Evolutionary conservation across 2,888 invertebrate species (phyloP).

Genomic region (Microctonus hyperodae): DNA sequence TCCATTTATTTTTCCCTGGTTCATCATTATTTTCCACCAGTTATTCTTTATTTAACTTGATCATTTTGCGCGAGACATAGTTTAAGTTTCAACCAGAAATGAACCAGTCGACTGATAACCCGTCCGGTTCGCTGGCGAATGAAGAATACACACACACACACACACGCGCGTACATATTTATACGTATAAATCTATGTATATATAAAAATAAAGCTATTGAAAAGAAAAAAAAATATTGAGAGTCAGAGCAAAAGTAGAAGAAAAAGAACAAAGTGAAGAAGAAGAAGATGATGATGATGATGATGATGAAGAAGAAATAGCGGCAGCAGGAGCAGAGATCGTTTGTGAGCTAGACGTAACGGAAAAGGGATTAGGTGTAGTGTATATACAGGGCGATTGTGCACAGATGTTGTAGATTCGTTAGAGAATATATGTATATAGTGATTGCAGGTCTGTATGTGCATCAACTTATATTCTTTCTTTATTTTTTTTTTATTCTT

Average conservation of each 20-base stretch:
- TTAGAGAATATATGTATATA: constrained; percentile 24
- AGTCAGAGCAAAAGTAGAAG: constrained; percentile 1
- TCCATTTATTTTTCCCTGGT: not conserved
- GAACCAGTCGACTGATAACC: constrained; percentile 35
- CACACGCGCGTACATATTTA: too few relatives aligned
- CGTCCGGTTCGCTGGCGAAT: constrained; percentile 24
- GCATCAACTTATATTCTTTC: constrained; percentile 23
- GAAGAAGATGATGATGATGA: constrained; percentile 3
- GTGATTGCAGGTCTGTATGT: too few relatives aligned
- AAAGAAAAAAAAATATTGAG: constrained; percentile 15
- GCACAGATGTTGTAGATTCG: constrained; percentile 24
- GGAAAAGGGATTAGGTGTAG: not conserved
- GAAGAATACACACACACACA: constrained; percentile 7
- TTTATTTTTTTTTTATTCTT: constrained; percentile 14
- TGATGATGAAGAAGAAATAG: not conserved
- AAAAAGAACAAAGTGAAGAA: too few relatives aligned
- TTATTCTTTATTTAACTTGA: constrained; percentile 14
- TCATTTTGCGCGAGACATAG: constrained; percentile 22
- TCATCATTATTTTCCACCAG: constrained; percentile 5
- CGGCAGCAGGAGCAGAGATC: not conserved
- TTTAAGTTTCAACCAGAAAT: constrained; percentile 27
- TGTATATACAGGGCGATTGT: not conserved
- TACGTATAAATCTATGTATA: not conserved
- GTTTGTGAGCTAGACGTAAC: not conserved
- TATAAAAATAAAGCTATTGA: not conserved